Evolutionary conservation across 2,888 invertebrate species (phyloP).

Genomic region (Pandemis cinnamomeana): DNA sequence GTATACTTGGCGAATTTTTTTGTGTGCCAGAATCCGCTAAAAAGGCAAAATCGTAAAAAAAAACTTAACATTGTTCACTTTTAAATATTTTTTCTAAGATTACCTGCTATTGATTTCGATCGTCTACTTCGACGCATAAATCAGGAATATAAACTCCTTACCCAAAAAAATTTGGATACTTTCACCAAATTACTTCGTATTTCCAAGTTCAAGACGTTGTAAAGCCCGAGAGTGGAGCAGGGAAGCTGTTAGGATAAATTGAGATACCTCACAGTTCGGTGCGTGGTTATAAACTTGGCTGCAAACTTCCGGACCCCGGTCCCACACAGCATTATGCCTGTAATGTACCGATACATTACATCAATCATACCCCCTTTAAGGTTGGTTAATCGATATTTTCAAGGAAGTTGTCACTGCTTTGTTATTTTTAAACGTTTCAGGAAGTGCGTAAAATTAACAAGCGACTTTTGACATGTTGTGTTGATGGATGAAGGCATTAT

Average conservation of each 20-base stretch:
- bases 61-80: neutral
- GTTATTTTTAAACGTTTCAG: slow-evolving; percentile 20
- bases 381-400: slow-evolving; percentile 30
- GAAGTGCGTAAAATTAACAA: slow-evolving; percentile 28
- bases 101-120: neutral
- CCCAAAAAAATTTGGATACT: neutral
- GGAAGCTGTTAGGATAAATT: neutral
- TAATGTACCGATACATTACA: slow-evolving; percentile 10
- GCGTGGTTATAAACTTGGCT: neutral
- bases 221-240: neutral
- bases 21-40: no score
- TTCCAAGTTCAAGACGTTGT: slow-evolving; percentile 2
- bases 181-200: neutral
- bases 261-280: neutral
- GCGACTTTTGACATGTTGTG: slow-evolving; percentile 21
- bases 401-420: slow-evolving; percentile 27
- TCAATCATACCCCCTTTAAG: slow-evolving; percentile 23
- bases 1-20: no score
- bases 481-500: slow-evolving; percentile 29
- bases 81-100: neutral
- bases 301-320: slow-evolving; percentile 10
- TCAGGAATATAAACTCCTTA: neutral
- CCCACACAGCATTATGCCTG: neutral
- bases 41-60: no score
- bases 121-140: neutral